Evolutionary conservation across 2,888 invertebrate species (phyloP).

Genomic region (Drymonia ruficornis): DNA sequence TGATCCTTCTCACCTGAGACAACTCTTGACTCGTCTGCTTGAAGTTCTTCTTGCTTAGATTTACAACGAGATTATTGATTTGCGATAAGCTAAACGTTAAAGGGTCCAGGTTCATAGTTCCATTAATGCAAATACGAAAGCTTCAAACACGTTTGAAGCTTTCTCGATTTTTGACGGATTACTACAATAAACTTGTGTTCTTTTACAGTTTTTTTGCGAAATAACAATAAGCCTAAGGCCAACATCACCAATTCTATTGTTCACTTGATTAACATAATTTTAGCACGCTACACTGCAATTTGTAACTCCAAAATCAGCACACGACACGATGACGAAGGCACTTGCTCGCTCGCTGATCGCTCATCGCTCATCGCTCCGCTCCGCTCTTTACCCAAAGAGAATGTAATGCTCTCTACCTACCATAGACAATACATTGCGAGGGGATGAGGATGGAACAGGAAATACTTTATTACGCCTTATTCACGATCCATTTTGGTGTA

Average conservation of each 20-base stretch:
- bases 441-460: too few relatives aligned
- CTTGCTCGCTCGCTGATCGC: constrained; percentile 29
- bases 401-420: background rate
- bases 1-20: constrained; percentile 90
- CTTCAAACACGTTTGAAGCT: constrained; percentile 97
- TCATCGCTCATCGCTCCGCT: constrained; percentile 25
- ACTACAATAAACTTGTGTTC: constrained; percentile 77
- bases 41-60: constrained; percentile 98
- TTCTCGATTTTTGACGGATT: constrained; percentile 92
- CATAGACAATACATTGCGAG: background rate
- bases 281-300: constrained; percentile 58
- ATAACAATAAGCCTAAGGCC: constrained; percentile 75
- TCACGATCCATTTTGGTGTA: too few relatives aligned
- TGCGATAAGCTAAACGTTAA: constrained; percentile 99
- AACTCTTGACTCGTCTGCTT: constrained; percentile 95
- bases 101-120: constrained; percentile 99
- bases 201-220: constrained; percentile 74
- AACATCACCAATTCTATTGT: constrained; percentile 81
- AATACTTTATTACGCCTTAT: too few relatives aligned
- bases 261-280: constrained; percentile 75
- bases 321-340: constrained; percentile 71
- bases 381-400: background rate
- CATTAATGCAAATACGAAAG: constrained; percentile 96
- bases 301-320: constrained; percentile 53
- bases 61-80: constrained; percentile 98